Base-by-base conservation (phyloP, 1,140 invertebrate species). In the Magallana gigas region DNA sequence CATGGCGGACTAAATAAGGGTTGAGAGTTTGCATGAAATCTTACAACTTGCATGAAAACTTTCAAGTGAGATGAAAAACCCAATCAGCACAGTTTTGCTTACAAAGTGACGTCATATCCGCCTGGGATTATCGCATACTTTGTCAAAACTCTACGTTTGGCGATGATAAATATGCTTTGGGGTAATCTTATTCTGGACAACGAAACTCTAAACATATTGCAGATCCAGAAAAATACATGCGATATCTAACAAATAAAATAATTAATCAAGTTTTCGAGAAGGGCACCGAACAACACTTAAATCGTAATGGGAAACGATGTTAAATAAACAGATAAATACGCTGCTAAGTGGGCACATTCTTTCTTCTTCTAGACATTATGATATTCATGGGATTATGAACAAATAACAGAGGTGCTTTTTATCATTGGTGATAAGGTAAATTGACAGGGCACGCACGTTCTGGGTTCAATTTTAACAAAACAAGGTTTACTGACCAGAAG, bases 371-470 rank as follows among this genome's bases (percentile, higher is more conserved):
- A 76, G 68, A 76, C 18, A 76, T 36, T 76, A 23, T 76, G 36
- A 76, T 76, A 76, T 76, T 76, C 68, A 12, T 18, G 23, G 68
- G 68, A 76, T 76, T 76, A 76, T 76, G 68, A 76, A 76, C 68
- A 76, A 76, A 76, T 76, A 76, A 36, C 23, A 29, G 7, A 76
- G 68, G 68, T 76, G 68, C 68, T 76, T 36, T 76, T 76, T 76
- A 76, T 76, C 68, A 76, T 76, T 76, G 23, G 60, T 36, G 18
- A 29, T 76, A 76, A 12, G 9, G 23, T 29, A 29, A 76, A 76
- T 76, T 76, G 68, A 76, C 68, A 76, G 68, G 23, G 68, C 9
- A 29, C 23, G 68, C 68, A 76, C 23, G 68, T 29, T 12, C 8
- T 11, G 23, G 8, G 68, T 36, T 8, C 9, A 29, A 8, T 76